Evolutionary conservation across 92 coral and sea anemone species (phyloP).

Genomic region (Palythoa grandis): DNA sequence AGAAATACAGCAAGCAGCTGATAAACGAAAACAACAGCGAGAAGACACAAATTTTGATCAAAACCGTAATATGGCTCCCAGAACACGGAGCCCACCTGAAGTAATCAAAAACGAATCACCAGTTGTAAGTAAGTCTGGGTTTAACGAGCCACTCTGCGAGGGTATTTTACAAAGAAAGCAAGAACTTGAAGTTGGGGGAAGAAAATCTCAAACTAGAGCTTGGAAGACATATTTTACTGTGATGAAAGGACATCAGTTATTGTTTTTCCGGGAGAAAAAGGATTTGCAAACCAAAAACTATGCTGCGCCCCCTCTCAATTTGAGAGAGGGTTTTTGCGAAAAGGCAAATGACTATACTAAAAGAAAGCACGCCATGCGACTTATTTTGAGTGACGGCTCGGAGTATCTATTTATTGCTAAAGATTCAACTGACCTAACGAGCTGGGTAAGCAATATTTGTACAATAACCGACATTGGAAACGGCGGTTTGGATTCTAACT

Average conservation of each 20-base stretch:
- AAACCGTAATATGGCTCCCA: constrained; percentile 14
- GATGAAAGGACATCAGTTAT: constrained; percentile 67
- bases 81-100: constrained; percentile 45
- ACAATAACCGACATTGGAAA: constrained; percentile 37
- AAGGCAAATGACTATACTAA: constrained; percentile 61
- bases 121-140: constrained; percentile 17
- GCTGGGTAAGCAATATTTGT: constrained; percentile 69
- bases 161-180: constrained; percentile 90
- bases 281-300: constrained; percentile 58
- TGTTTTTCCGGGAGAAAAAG: constrained; percentile 77
- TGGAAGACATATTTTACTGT: constrained; percentile 91
- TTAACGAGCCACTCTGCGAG: constrained; percentile 50
- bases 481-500: constrained; percentile 29
- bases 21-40: constrained; percentile 39
- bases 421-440: constrained; percentile 62
- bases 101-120: constrained; percentile 48
- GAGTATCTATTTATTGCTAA: constrained; percentile 78
- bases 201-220: constrained; percentile 65
- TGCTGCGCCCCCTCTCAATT: constrained; percentile 70
- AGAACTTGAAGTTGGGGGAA: constrained; percentile 77
- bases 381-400: constrained; percentile 74
- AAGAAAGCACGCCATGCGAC: constrained; percentile 69
- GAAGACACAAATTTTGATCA: constrained; percentile 35
- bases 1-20: constrained; percentile 40
- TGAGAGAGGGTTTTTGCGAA: constrained; percentile 71